These are phyloP conservation scores for Lypha dubia DNA, from an alignment of 2,888 invertebrate genomes.

Conservation along the genomic window DNA sequence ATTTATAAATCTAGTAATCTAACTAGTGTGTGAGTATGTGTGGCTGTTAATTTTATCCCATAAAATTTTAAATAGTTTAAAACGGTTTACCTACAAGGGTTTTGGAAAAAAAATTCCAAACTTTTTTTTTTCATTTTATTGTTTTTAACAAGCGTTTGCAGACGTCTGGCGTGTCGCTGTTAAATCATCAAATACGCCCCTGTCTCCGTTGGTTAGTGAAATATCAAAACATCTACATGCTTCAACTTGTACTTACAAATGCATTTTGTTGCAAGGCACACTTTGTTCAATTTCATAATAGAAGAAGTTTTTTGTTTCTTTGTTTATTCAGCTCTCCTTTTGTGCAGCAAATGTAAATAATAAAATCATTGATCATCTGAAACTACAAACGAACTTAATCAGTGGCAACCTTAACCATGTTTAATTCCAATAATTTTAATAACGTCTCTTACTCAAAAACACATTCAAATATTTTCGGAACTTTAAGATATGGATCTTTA, in stretches of 20 bases:
- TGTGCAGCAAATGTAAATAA: slow-evolving; percentile 16
- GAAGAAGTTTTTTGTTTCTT: not conserved
- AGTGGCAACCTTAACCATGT: slow-evolving; percentile 63
- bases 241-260: slow-evolving; percentile 7
- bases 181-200: slow-evolving; percentile 79
- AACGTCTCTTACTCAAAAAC: slow-evolving; percentile 32
- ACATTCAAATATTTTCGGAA: slow-evolving; percentile 52
- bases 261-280: slow-evolving; percentile 59
- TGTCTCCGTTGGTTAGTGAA: slow-evolving; percentile 77
- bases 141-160: slow-evolving; percentile 33
- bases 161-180: slow-evolving; percentile 78
- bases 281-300: slow-evolving; percentile 42
- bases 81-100: slow-evolving; percentile 61
- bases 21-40: slow-evolving; percentile 46
- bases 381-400: slow-evolving; percentile 64
- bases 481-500: slow-evolving; percentile 64
- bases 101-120: slow-evolving; percentile 29
- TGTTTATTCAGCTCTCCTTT: not conserved
- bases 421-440: slow-evolving; percentile 59
- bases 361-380: slow-evolving; percentile 51
- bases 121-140: not conserved
- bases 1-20: slow-evolving; percentile 37
- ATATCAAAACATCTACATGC: slow-evolving; percentile 59
- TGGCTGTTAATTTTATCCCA: slow-evolving; percentile 50
- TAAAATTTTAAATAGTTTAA: slow-evolving; percentile 59